These are phyloP conservation scores for Linepithema humile DNA, from an alignment of 1,140 invertebrate genomes.

Conservation along the genomic window DNA sequence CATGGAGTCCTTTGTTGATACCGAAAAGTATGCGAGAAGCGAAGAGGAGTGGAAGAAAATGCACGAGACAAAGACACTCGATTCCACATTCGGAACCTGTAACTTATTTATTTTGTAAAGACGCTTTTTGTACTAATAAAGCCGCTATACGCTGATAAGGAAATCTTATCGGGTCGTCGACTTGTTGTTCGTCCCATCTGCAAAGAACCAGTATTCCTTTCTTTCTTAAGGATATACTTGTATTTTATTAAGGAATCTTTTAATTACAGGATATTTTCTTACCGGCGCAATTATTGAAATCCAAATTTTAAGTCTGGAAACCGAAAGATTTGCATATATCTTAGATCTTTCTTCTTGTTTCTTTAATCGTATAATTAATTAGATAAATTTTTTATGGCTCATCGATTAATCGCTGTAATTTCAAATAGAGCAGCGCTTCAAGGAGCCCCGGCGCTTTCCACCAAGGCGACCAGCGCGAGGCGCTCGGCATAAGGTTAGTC, in stretches of 20 bases:
- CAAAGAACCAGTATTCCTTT: too few species aligned
- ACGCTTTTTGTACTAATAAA: constrained; percentile 84
- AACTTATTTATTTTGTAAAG: constrained; percentile 85
- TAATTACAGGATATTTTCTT: background rate
- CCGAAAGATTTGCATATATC: background rate
- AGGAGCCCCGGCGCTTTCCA: background rate
- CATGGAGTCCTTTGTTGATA: constrained; percentile 16
- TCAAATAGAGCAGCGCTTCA: background rate
- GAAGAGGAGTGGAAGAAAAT: background rate
- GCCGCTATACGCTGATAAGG: constrained; percentile 73
- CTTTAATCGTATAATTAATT: background rate
- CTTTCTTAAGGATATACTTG: too few species aligned
- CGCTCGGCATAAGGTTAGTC: constrained; percentile 74
- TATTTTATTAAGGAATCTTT: too few species aligned
- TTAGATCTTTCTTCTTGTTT: background rate
- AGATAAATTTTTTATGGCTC: too few species aligned
- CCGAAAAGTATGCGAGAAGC: constrained; percentile 15
- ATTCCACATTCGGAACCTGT: constrained; percentile 72
- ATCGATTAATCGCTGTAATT: too few species aligned
- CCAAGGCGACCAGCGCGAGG: constrained; percentile 13
- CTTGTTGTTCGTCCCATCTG: background rate
- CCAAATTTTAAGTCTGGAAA: background rate
- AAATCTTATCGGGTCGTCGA: background rate
- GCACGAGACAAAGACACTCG: background rate
- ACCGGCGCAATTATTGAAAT: background rate